Conservation (phyloP, 2,888 invertebrate species). For the Aporophyla nigra region DNA sequence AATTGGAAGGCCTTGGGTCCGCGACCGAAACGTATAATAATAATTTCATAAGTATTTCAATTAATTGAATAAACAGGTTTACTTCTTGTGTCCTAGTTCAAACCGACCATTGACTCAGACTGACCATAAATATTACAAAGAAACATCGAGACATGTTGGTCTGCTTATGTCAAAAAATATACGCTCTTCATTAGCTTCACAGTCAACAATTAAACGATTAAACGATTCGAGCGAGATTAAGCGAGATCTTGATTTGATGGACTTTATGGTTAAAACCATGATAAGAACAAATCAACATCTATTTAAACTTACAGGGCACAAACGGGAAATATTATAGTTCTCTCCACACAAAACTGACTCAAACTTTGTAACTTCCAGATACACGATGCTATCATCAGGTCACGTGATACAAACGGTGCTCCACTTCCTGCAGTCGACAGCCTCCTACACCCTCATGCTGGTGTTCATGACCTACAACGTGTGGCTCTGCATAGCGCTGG, state of each 20-base stretch:
- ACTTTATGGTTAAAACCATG: no score
- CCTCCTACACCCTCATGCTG: conserved; percentile 98
- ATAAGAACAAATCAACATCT: background rate
- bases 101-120: background rate
- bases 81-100: conserved; percentile 4
- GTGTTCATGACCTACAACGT: conserved; percentile 99
- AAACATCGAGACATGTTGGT: background rate
- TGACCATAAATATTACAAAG: background rate
- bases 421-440: conserved; percentile 96
- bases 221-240: no score
- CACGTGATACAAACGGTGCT: conserved; percentile 96
- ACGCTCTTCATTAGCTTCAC: background rate
- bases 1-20: conserved; percentile 7
- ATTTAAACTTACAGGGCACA: background rate
- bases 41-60: conserved; percentile 14
- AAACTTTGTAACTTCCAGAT: conserved; percentile 90
- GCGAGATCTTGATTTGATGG: no score
- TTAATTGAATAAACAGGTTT: conserved; percentile 23
- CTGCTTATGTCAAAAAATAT: background rate
- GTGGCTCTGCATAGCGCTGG: conserved; percentile 97
- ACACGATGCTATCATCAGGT: conserved; percentile 95
- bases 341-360: background rate
- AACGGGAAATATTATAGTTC: background rate
- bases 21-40: conserved; percentile 2
- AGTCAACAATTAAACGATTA: background rate